Evolutionary conservation across 2,888 invertebrate genomes (phyloP).

Genomic region (Drosophila colorata): DNA sequence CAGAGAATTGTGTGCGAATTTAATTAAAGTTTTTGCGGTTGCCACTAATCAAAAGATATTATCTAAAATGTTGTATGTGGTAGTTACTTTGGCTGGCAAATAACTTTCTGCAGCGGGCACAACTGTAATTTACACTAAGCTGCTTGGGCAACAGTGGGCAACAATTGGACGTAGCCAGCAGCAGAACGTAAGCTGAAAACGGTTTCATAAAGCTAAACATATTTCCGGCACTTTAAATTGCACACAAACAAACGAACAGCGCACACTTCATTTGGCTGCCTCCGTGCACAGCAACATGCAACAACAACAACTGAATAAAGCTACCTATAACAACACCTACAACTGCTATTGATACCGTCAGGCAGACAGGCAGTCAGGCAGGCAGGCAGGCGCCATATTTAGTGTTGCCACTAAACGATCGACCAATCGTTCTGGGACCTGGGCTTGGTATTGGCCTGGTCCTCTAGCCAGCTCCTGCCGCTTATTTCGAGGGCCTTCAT

Average conservation of each 20-base stretch:
- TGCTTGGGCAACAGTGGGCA: slow-evolving; percentile 24
- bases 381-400: slow-evolving; percentile 30
- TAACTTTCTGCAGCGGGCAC: slow-evolving; percentile 42
- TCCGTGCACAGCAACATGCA: slow-evolving; percentile 8
- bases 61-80: slow-evolving; percentile 64
- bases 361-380: slow-evolving; percentile 9
- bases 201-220: slow-evolving; percentile 67
- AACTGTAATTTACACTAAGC: slow-evolving; percentile 64
- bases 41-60: slow-evolving; percentile 82
- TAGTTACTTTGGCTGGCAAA: slow-evolving; percentile 52
- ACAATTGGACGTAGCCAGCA: slow-evolving; percentile 22
- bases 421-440: slow-evolving; percentile 18
- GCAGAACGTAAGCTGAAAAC: slow-evolving; percentile 27
- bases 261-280: slow-evolving; percentile 21
- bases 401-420: slow-evolving; percentile 48
- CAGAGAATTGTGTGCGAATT: slow-evolving; percentile 74
- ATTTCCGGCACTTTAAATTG: slow-evolving; percentile 78
- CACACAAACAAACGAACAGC: slow-evolving; percentile 33
- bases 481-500: slow-evolving; percentile 9
- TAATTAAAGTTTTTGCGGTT: slow-evolving; percentile 80
- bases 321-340: slow-evolving; percentile 23
- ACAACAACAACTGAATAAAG: slow-evolving; percentile 9
- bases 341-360: slow-evolving; percentile 42
- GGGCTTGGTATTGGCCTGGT: neutral
- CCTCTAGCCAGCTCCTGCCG: slow-evolving; percentile 16